Base-by-base conservation (phyloP, 2,113 vertebrate species). In the Ophthalmolycus amberensis region DNA sequence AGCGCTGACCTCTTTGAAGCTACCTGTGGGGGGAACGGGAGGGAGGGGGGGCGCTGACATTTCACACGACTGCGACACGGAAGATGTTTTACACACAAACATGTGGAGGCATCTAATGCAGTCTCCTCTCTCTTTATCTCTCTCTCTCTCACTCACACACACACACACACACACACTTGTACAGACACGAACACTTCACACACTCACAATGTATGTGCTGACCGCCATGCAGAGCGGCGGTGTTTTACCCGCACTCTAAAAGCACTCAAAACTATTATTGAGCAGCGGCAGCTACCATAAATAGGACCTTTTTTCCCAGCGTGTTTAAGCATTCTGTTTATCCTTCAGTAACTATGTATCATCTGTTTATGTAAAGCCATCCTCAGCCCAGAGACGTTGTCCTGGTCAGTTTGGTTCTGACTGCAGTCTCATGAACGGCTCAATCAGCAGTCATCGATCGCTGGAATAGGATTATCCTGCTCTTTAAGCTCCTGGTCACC, bases 41-140 rank as follows among this genome's bases (percentile, higher is more conserved):
- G 77, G 78, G 90, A 67, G 83, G 83, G 83, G 83, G 85, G 67
- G 72, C 52, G 29, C 80, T 94, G 93, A 92, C 91, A 95, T 95
- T 95, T 95, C 80, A 79, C 70, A 6, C 75, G 71, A 69, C 80
- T 20, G 66, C 80, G 63, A 42, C 77, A 56, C 38, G 11, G 63
- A 59, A 50, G 34, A 71, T 78, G 80, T 81, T 62, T 62, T 25
- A 86, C 85, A 79, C 84, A 60, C 44, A 82, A 71, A 79, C 59
- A 75, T 38, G 59, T 27, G 66, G 27, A 75, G 64, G 63, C 73
- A 58, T 66, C 66, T 73, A 77, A 83, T 71, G 72, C 64, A 59
- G 29, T 60, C 32, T 64, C 64, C 69, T 46, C 29, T 68, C 15
- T 74, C 67, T 80, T 50, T 71, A 34, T 16, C 34, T 64, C 37